Percentiles rank a stretch among this genome's conserved stretches.
These are phyloP conservation scores for Carposina sasakii DNA, from an alignment of 1,140 invertebrate genomes.

Conservation along the genomic window DNA sequence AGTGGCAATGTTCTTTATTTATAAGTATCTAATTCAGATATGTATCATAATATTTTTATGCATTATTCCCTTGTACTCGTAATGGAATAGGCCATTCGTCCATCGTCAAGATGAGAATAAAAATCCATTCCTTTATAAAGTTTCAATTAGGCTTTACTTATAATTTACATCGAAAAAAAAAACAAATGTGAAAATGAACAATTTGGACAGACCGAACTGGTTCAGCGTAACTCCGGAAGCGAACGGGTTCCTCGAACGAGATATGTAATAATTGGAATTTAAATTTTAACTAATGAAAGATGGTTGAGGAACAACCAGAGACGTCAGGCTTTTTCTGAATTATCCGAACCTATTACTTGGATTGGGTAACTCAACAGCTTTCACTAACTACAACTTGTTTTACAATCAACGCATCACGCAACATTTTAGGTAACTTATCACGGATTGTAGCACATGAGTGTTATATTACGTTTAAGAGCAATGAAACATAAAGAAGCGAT, in stretches of 20 bases:
- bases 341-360: slow-evolving; percentile 47
- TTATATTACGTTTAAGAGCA: no score
- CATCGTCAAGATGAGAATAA: no score
- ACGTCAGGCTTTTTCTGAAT: slow-evolving; percentile 28
- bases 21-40: no score
- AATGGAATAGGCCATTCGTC: no score
- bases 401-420: slow-evolving; percentile 53
- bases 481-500: no score
- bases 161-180: no score
- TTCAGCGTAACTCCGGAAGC: slow-evolving; percentile 65
- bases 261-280: slow-evolving; percentile 59
- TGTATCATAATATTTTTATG: no score
- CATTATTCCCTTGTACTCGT: no score
- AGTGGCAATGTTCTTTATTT: no score
- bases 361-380: slow-evolving; percentile 53
- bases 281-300: slow-evolving; percentile 56
- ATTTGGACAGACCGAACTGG: slow-evolving; percentile 43
- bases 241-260: slow-evolving; percentile 47
- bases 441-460: slow-evolving; percentile 28
- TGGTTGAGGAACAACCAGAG: slow-evolving; percentile 28
- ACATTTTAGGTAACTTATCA: slow-evolving; percentile 53
- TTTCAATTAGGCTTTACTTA: no score
- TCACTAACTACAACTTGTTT: slow-evolving; percentile 56
- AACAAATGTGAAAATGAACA: slow-evolving; percentile 40
- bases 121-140: no score